Percentiles rank a stretch among this genome's conserved stretches.
These are phyloP conservation scores for Parauchenoglanis punctatus DNA, from an alignment of 2,797 vertebrate species.

Conservation along the genomic window DNA sequence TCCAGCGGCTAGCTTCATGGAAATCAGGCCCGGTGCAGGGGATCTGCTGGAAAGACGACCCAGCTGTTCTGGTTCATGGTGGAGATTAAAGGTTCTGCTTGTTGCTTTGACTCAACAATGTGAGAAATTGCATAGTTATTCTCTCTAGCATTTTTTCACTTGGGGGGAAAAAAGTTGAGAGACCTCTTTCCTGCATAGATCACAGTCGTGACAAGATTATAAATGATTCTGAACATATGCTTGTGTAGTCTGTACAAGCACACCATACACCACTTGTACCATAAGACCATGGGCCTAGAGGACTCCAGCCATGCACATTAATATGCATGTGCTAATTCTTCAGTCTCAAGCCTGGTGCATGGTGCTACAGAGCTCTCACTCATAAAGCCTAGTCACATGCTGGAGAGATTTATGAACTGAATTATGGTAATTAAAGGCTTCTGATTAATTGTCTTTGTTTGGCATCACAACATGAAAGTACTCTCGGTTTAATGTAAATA, in stretches of 20 bases:
- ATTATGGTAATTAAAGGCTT: constrained; percentile 21
- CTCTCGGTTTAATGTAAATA: not conserved
- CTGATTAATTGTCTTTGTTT: not conserved
- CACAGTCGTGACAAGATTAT: constrained; percentile 38
- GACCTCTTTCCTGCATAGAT: constrained; percentile 12
- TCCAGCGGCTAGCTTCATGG: constrained; percentile 18
- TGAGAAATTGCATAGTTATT: constrained; percentile 23
- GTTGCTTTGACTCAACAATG: constrained; percentile 25
- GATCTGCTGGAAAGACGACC: constrained; percentile 26
- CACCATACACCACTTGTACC: constrained; percentile 23
- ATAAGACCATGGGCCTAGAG: constrained; percentile 12
- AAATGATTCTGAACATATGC: constrained; percentile 30
- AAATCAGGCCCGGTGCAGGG: not conserved
- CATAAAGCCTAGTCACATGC: constrained; percentile 16
- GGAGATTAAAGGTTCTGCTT: constrained; percentile 17
- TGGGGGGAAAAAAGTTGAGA: constrained; percentile 15
- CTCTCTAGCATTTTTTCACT: not conserved
- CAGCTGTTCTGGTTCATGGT: constrained; percentile 21
- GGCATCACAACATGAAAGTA: not conserved
- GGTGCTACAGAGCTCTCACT: constrained; percentile 22
- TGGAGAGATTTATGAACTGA: constrained; percentile 17
- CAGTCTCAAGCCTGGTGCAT: constrained; percentile 16
- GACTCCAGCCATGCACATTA: constrained; percentile 37
- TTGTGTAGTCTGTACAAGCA: constrained; percentile 6
- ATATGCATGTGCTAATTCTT: constrained; percentile 47